Evolutionary conservation across 1,140 invertebrate genomes (phyloP).

Genomic region (Phortica variegata): DNA sequence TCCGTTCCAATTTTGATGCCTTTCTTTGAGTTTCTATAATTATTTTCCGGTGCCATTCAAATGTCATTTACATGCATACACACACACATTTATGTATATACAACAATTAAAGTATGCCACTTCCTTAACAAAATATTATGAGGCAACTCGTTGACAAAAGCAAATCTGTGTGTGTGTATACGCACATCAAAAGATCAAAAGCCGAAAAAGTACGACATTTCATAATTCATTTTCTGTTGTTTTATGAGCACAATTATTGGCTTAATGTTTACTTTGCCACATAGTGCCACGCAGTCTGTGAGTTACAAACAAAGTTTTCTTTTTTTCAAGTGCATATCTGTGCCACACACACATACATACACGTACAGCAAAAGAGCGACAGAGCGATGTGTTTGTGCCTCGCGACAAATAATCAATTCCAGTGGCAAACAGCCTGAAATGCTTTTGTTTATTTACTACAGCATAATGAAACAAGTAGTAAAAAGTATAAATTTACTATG

Average conservation of each 20-base stretch:
- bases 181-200: too few species aligned
- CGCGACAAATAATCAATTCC: background rate
- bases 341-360: slow-evolving; percentile 6
- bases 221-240: slow-evolving; percentile 11
- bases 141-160: too few species aligned
- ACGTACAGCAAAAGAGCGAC: slow-evolving; percentile 30
- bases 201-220: too few species aligned
- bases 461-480: slow-evolving; percentile 53
- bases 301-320: slow-evolving; percentile 11
- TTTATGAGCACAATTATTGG: slow-evolving; percentile 4
- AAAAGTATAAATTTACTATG: slow-evolving; percentile 55
- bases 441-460: slow-evolving; percentile 48
- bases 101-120: too few species aligned
- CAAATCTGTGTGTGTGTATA: too few species aligned
- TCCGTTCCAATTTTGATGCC: too few species aligned
- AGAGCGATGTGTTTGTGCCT: slow-evolving; percentile 22
- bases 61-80: too few species aligned
- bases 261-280: slow-evolving; percentile 22
- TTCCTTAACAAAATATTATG: too few species aligned
- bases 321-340: slow-evolving; percentile 41
- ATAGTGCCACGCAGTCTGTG: slow-evolving; percentile 44
- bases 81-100: too few species aligned
- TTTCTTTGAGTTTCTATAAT: too few species aligned
- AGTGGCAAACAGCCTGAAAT: too few species aligned
- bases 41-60: too few species aligned